Conservation (phyloP, 2,113 vertebrate genomes). For the Crotalus helleri region DNA sequence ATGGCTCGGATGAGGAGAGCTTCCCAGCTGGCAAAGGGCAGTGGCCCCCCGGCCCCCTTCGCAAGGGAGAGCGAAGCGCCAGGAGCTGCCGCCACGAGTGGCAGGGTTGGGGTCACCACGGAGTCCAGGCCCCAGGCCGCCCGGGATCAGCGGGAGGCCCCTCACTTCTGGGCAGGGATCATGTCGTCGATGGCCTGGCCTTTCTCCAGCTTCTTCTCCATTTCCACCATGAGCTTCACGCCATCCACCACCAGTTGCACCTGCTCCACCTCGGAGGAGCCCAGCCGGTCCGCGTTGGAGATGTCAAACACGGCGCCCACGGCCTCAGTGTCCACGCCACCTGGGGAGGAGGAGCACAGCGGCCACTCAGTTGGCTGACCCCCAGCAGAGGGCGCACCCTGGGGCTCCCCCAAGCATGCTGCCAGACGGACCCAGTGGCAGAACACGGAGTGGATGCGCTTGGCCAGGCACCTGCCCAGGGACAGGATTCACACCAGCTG, state of each 20-base stretch:
- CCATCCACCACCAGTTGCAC: conserved; percentile 97
- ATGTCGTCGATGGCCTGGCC: conserved; percentile 88
- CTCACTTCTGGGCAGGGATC: conserved; percentile 96
- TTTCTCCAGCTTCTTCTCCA: conserved; percentile 98
- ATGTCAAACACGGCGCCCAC: conserved; percentile 91
- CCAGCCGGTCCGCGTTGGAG: conserved; percentile 94
- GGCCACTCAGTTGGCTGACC: rapidly evolving
- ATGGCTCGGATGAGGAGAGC: not conserved
- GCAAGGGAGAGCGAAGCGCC: not conserved
- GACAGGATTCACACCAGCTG: no score
- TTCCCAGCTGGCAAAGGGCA: not conserved
- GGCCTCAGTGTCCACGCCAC: conserved; percentile 92
- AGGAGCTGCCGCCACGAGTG: not conserved
- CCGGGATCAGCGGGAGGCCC: not conserved
- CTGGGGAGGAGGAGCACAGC: conserved; percentile 55
- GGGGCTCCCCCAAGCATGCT: not conserved
- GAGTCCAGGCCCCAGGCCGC: not conserved
- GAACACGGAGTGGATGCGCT: not conserved
- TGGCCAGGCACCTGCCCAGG: not conserved
- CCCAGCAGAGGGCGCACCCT: no score
- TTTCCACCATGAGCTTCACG: conserved; percentile 95
- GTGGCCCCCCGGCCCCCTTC: not conserved
- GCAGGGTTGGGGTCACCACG: conserved; percentile 6
- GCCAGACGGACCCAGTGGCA: not conserved
- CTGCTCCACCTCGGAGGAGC: conserved; percentile 91